Conservation (phyloP, 1,140 invertebrate genomes). For the Caenorhabditis briggsae region DNA sequence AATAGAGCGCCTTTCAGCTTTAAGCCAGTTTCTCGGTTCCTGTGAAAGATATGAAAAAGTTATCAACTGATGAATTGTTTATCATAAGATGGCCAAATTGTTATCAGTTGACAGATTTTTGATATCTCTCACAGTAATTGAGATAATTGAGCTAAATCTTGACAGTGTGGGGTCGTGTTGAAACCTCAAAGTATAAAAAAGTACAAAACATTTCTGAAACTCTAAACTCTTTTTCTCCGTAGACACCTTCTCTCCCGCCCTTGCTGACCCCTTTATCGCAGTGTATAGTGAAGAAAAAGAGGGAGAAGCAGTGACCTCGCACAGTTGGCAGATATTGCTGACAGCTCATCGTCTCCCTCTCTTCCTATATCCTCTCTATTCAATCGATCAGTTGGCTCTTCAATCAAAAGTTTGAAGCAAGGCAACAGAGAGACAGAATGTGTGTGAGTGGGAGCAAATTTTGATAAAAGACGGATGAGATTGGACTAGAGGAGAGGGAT, state of each 20-base stretch:
- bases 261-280: slow-evolving; percentile 13
- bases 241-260: not conserved
- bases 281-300: slow-evolving; percentile 1
- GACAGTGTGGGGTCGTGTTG: no score
- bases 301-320: slow-evolving; percentile 22
- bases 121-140: no score
- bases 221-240: no score
- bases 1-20: no score
- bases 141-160: no score
- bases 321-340: slow-evolving; percentile 48
- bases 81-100: no score
- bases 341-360: slow-evolving; percentile 18
- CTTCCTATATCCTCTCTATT: not conserved
- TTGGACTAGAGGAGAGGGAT: not conserved
- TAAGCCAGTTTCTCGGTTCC: no score
- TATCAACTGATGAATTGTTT: no score
- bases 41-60: no score
- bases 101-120: no score
- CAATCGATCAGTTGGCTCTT: slow-evolving; percentile 44
- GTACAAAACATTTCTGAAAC: slow-evolving; percentile 3
- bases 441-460: slow-evolving; percentile 48
- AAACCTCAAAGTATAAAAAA: no score
- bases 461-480: slow-evolving; percentile 28
- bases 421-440: not conserved
- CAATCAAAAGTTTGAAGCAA: slow-evolving; percentile 43